Evolutionary conservation across 2,113 vertebrate species (phyloP).

Genomic region (Leptosomus discolor): DNA sequence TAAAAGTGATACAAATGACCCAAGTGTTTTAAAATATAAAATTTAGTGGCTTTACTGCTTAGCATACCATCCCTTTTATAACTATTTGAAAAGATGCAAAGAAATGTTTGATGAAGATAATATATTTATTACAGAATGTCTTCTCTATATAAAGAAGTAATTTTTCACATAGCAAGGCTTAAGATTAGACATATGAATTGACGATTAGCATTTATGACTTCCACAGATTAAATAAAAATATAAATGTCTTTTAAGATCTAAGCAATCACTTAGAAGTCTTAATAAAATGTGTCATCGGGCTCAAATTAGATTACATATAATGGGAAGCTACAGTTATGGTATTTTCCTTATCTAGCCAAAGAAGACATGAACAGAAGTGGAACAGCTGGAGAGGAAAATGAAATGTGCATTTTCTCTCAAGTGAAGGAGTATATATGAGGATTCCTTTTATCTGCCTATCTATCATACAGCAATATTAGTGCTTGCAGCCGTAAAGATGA

Average conservation of each 20-base stretch:
- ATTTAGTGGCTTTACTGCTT: neutral
- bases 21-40: neutral
- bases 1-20: neutral
- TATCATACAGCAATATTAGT: neutral
- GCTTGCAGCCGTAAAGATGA: neutral
- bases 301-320: slow-evolving; percentile 38
- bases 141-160: neutral
- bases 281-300: slow-evolving; percentile 46
- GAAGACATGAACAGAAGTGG: slow-evolving; percentile 9
- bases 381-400: slow-evolving; percentile 55
- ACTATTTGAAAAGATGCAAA: neutral
- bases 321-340: slow-evolving; percentile 13
- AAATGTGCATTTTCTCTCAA: slow-evolving; percentile 48
- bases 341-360: neutral
- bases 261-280: slow-evolving; percentile 34
- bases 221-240: slow-evolving; percentile 52
- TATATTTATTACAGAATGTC: too few relatives aligned
- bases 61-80: neutral
- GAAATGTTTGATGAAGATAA: neutral
- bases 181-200: neutral
- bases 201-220: slow-evolving; percentile 40
- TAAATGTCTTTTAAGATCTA: slow-evolving; percentile 43
- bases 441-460: neutral
- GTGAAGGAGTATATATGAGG: neutral
- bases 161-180: neutral